Evolutionary conservation across 2,113 vertebrate genomes (phyloP).

Genomic region (Xenopus laevis): DNA sequence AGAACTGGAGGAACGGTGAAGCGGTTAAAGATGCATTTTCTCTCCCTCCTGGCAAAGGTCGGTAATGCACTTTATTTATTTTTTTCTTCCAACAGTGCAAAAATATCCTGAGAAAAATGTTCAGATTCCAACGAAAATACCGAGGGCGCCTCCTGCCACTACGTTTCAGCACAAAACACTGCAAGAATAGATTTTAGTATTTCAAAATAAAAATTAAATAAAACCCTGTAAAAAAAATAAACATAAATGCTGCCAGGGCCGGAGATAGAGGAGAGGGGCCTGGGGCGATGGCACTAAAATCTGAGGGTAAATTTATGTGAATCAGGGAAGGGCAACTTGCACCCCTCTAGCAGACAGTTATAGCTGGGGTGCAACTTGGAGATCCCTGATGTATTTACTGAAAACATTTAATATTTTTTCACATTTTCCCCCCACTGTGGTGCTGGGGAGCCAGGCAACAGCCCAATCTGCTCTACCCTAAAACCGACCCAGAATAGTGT

Average conservation of each 20-base stretch:
- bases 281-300: too few relatives aligned
- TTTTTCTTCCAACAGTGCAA: conserved; percentile 56
- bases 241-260: neutral
- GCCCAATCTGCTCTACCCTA: too few relatives aligned
- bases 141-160: conserved; percentile 65
- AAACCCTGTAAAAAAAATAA: conserved; percentile 44
- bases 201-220: conserved; percentile 52
- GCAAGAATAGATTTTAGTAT: conserved; percentile 57
- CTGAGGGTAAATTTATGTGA: too few relatives aligned
- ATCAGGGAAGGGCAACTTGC: too few relatives aligned
- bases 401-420: too few relatives aligned
- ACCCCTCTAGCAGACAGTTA: too few relatives aligned
- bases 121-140: conserved; percentile 67
- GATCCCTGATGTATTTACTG: too few relatives aligned
- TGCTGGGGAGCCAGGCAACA: too few relatives aligned
- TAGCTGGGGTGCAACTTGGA: too few relatives aligned
- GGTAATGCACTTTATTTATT: conserved; percentile 59
- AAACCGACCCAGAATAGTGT: conserved; percentile 35
- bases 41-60: conserved; percentile 70
- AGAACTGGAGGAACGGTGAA: conserved; percentile 48
- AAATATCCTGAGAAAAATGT: conserved; percentile 76
- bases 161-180: conserved; percentile 71
- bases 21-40: conserved; percentile 65
- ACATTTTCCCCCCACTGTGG: neutral
- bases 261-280: too few relatives aligned